Base-by-base conservation (phyloP, 2,797 vertebrate species). In the Macropus fuliginosus region DNA sequence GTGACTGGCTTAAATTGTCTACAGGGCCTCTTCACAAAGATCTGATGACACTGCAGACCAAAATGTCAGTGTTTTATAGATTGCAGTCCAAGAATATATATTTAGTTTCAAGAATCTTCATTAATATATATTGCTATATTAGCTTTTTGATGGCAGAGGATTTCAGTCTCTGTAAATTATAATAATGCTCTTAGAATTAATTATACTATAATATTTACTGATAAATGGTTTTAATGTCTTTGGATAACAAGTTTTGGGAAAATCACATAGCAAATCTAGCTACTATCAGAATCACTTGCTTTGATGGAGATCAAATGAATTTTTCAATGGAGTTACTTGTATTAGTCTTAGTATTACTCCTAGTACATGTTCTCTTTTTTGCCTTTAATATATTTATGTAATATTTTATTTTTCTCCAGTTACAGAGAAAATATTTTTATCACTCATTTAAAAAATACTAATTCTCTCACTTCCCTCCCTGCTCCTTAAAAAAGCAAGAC, bases 51-150 rank as follows among this genome's bases (percentile, higher is more conserved):
- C 93, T 12, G 94, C 91, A 96, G 16, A 94, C 55, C 13, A 92
- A 97, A 97, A 96, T 95, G 96, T 98, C 97, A 97, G 94, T 94
- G 94, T 14, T 96, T 97, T 96, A 96, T 93, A 95, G 94, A 94
- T 97, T 97, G 96, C 92, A 96, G 96, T 81, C 93, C 14, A 50
- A 97, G 96, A 54, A 96, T 94, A 96, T 93, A 98, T 98, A 81
- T 95, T 98, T 96, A 96, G 91, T 96, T 91, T 55, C 62, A 95
- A 95, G 93, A 97, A 95, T 93, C 96, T 97, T 98, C 98, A 98
- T 98, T 98, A 98, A 98, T 98, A 98, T 98, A 98, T 97, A 98
- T 98, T 98, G 97, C 93, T 97, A 97, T 96, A 96, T 98, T 98
- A 98, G 96, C 95, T 98, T 97, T 97, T 97, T 98, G 93, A 54